Conservation (phyloP, 2,797 vertebrate species). For the Lagorchestes hirsutus region DNA sequence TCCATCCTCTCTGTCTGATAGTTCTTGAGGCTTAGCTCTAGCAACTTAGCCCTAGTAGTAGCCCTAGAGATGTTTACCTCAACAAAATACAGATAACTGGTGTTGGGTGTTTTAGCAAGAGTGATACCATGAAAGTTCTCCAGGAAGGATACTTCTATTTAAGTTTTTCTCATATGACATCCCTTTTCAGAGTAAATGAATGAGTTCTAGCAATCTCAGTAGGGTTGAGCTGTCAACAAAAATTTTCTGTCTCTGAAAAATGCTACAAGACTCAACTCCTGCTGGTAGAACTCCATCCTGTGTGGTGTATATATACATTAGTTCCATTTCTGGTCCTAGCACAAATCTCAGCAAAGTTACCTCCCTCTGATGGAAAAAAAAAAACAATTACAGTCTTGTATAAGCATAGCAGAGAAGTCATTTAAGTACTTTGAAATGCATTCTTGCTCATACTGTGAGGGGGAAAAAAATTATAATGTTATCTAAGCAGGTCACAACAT, state of each 20-base stretch:
- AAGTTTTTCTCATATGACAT: not conserved
- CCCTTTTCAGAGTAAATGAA: not conserved
- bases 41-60: not conserved
- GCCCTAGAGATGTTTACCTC: not conserved
- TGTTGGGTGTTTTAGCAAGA: not conserved
- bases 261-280: not conserved
- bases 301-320: not conserved
- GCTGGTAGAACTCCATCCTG: not conserved
- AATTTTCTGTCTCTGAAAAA: not conserved
- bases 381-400: not conserved
- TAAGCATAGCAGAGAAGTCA: not conserved
- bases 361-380: not conserved
- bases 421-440: not conserved
- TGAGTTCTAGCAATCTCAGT: not conserved
- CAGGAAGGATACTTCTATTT: not conserved
- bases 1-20: not conserved
- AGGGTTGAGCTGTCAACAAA: not conserved
- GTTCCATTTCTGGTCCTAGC: not conserved
- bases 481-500: not conserved
- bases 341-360: not conserved
- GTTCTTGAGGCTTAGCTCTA: not conserved
- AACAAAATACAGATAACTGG: not conserved
- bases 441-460: not conserved
- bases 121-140: not conserved
- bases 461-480: not conserved